Conservation (phyloP, 1,140 invertebrate genomes). For the Aradophagus sp. region DNA sequence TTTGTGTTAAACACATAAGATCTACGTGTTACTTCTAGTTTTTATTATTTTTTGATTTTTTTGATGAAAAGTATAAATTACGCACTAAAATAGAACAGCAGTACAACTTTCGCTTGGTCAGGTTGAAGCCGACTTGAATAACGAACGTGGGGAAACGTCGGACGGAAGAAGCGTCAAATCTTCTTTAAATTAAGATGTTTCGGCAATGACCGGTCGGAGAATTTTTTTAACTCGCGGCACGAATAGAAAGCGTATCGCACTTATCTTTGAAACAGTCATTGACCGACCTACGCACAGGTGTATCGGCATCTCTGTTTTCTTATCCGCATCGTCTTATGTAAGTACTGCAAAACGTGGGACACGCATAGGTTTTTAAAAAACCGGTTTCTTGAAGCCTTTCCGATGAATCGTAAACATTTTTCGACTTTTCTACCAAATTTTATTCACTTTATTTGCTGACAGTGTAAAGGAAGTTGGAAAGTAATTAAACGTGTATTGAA, state of each 20-base stretch:
- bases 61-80: no score
- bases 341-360: constrained; percentile 29
- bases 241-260: constrained; percentile 48
- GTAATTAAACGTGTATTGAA: no score
- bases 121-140: no score
- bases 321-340: constrained; percentile 46
- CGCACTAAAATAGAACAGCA: no score
- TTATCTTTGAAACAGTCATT: constrained; percentile 49
- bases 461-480: no score
- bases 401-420: constrained; percentile 11
- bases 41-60: no score
- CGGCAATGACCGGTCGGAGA: constrained; percentile 14
- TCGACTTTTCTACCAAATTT: not conserved
- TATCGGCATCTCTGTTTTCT: constrained; percentile 42
- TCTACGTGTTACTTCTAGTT: no score
- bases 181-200: constrained; percentile 12
- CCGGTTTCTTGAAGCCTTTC: constrained; percentile 21
- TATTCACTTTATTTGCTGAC: no score
- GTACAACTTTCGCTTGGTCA: no score
- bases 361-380: constrained; percentile 40
- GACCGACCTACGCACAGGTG: constrained; percentile 53
- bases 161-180: not conserved
- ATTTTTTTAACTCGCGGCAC: constrained; percentile 22
- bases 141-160: not conserved
- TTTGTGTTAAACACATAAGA: no score